Evolutionary conservation across 2,888 invertebrate species (phyloP), one percentile per base, ranked within the genome.

Genomic region (Andrena minutula): DNA sequence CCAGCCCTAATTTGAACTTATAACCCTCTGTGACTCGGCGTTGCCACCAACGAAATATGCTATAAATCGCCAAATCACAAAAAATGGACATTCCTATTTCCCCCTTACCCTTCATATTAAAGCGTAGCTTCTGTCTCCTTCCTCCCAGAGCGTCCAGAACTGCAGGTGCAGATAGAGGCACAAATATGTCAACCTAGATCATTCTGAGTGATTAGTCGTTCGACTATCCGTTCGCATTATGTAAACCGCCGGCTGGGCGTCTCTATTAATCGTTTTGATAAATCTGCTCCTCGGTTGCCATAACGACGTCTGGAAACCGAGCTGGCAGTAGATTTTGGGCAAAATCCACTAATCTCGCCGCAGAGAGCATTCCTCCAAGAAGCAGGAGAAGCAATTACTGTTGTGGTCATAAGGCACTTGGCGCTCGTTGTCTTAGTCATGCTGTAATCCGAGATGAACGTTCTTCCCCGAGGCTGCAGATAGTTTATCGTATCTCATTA

Each of bases 251-350:
- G 69, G 35, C 63, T 51, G 64, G 60, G 69, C 75, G 49, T 68
- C 72, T 64, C 61, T 72, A 65, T 81, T 84, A 84, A 78, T 81
- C 79, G 77, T 66, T 70, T 60, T 66, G 79, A 79, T 73, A 70
- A 77, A 76, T 82, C 56, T 65, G 58, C 72, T 72, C 61, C 51
- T 8, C 41, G 12, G 76, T 63, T 53, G 73, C 72, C 49, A 66
- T 79, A 65, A 66, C 56, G 71, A 69, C 81, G 74, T 61, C 72
- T 30, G 69, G 65, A 32, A 66, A 53, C 56, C 53, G 61, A 51
- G 49, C 26, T 49, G 53, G 51, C 63, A 65, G 69, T 80, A 70
- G 77, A 72, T 84, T 80, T 74, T 56, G 69, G 69, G 71, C 20
- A 47, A 75, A 82, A 80, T 84, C 79, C 80, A 69, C 66, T 80